Conservation (phyloP, 2,797 vertebrate species). For the Gymnocypris eckloni region DNA sequence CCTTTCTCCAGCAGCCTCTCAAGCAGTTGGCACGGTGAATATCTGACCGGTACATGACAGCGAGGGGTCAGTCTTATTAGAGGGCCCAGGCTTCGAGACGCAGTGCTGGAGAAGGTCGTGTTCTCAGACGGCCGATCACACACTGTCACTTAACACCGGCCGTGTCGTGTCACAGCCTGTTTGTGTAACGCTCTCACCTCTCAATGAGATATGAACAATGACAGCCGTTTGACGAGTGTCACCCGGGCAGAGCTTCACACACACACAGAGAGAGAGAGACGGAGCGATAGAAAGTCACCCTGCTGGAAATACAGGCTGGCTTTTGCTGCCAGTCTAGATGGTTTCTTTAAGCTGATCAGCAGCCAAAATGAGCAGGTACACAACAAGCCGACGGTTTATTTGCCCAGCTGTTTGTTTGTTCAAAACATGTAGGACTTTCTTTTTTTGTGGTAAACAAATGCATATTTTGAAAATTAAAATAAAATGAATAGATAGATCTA, state of each 20-base stretch:
- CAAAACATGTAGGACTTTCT: not conserved
- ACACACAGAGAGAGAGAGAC: not conserved
- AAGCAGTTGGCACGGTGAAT: not conserved
- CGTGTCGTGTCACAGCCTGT: slow-evolving; percentile 57
- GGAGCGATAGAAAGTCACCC: slow-evolving; percentile 1
- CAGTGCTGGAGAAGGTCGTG: slow-evolving; percentile 47
- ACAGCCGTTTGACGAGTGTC: slow-evolving; percentile 58
- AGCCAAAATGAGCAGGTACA: not conserved
- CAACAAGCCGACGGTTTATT: not conserved
- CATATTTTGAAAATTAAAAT: not conserved
- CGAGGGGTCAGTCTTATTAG: slow-evolving; percentile 62
- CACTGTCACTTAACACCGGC: slow-evolving; percentile 58
- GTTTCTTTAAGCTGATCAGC: not conserved
- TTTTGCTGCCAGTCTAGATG: slow-evolving; percentile 15
- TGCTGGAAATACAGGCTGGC: not conserved
- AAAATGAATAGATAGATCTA: not conserved
- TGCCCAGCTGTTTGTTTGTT: not conserved
- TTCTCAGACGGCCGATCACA: slow-evolving; percentile 46
- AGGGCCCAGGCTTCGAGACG: slow-evolving; percentile 17
- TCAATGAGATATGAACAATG: slow-evolving; percentile 53
- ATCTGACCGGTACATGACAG: slow-evolving; percentile 50
- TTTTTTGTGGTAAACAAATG: not conserved
- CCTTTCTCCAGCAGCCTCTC: not conserved
- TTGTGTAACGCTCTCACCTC: slow-evolving; percentile 56
- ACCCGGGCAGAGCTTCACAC: slow-evolving; percentile 21